A percentile compares a stretch with the other conserved stretches of the same genome.
phyloP scores from a whole-genome alignment of 2,113 vertebrate species.

The Spea multiplicata region DNA sequence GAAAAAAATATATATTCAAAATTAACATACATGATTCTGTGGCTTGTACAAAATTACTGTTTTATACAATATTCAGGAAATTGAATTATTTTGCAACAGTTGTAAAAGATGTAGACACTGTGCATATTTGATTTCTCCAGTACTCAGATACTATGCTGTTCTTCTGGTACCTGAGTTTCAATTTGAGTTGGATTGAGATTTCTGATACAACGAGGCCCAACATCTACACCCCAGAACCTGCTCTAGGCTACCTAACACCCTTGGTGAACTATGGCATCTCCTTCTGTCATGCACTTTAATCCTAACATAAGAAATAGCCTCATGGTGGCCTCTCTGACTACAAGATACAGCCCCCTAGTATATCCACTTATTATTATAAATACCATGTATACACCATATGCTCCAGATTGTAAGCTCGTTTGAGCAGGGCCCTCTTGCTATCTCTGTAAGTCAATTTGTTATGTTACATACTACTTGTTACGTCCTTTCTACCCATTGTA shows the following conservation, averaged over 20 bases:
- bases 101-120: constrained; percentile 70
- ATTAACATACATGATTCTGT: constrained; percentile 63
- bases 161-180: background rate
- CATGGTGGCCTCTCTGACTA: too few relatives aligned
- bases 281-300: too few relatives aligned
- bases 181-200: background rate
- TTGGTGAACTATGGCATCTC: background rate
- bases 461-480: too few relatives aligned
- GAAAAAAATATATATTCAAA: background rate
- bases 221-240: background rate
- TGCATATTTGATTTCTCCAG: constrained; percentile 61
- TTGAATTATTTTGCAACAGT: constrained; percentile 66
- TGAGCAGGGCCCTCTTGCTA: too few relatives aligned
- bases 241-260: too few relatives aligned
- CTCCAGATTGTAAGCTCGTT: too few relatives aligned
- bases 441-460: too few relatives aligned
- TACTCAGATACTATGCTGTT: constrained; percentile 49
- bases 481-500: too few relatives aligned
- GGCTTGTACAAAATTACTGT: constrained; percentile 72
- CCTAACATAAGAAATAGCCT: too few relatives aligned
- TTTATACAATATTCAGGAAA: constrained; percentile 74
- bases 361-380: too few relatives aligned
- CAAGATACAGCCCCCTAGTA: too few relatives aligned
- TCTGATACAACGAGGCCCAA: background rate
- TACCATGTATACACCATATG: too few relatives aligned